Percentiles rank a stretch among this genome's conserved stretches.
phyloP scores from a whole-genome alignment of 2,888 invertebrate species.

The Eristalis pertinax region DNA sequence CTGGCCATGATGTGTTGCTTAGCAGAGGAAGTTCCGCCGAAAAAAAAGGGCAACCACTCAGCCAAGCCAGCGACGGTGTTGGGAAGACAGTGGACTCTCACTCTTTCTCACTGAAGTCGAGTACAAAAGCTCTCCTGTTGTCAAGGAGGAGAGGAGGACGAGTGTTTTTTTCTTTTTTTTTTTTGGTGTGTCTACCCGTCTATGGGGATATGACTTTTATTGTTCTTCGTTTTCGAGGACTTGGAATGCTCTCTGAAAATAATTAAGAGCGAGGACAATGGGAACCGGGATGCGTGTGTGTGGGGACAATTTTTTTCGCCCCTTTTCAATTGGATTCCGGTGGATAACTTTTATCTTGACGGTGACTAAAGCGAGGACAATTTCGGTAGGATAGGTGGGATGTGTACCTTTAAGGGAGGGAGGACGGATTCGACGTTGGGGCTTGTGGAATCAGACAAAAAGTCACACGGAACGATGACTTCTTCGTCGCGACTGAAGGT shows the following conservation, averaged over 20 bases:
- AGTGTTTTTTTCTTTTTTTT: too few species aligned
- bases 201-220: conserved; percentile 25
- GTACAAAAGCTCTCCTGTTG: conserved; percentile 14
- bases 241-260: conserved; percentile 14
- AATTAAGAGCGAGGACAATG: conserved; percentile 42
- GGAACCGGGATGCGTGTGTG: background rate
- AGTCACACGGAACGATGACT: too few species aligned
- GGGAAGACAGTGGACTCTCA: background rate
- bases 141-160: background rate
- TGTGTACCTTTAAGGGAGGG: background rate
- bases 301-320: background rate
- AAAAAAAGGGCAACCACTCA: conserved; percentile 26
- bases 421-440: too few species aligned
- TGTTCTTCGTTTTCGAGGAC: conserved; percentile 15
- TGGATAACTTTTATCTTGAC: background rate
- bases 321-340: background rate
- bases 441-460: background rate
- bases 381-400: background rate
- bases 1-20: conserved; percentile 30
- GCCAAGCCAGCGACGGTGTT: background rate
- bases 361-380: background rate
- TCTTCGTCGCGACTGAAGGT: too few species aligned
- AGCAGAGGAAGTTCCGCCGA: conserved; percentile 12
- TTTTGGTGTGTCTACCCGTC: background rate
- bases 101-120: conserved; percentile 15